Evolutionary conservation across 2,888 invertebrate species (phyloP).

Genomic region (Agrilus cyanescens): DNA sequence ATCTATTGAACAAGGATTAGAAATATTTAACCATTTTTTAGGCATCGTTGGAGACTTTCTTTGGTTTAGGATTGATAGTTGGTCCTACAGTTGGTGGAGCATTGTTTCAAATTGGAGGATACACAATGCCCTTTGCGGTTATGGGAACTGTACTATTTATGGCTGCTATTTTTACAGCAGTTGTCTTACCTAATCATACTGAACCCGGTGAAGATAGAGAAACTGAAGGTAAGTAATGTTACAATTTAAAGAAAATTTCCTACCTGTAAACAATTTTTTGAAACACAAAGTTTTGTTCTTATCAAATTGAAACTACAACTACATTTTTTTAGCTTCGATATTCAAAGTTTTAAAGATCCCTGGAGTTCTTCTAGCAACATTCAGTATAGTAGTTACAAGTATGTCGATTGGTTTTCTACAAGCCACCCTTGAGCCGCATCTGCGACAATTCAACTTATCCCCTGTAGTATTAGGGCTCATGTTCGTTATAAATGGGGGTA

Average conservation of each 20-base stretch:
- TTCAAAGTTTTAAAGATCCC: constrained; percentile 56
- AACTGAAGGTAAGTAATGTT: constrained; percentile 44
- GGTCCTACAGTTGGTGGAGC: constrained; percentile 86
- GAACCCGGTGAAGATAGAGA: constrained; percentile 45
- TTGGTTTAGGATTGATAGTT: constrained; percentile 75
- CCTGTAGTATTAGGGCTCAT: constrained; percentile 63
- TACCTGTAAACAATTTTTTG: too few species aligned
- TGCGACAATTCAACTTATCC: constrained; percentile 58
- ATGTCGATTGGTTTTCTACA: constrained; percentile 79
- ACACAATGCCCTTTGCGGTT: constrained; percentile 68
- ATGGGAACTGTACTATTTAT: constrained; percentile 63
- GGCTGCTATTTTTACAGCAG: constrained; percentile 62
- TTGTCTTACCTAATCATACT: constrained; percentile 53
- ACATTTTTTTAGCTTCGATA: constrained; percentile 45
- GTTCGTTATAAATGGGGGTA: constrained; percentile 74
- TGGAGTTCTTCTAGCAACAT: constrained; percentile 57
- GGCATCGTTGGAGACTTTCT: constrained; percentile 79
- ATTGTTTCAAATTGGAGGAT: constrained; percentile 68
- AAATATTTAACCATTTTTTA: constrained; percentile 22
- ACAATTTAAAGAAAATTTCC: neutral
- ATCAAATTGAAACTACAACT: constrained; percentile 1
- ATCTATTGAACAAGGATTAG: neutral
- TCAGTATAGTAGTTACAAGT: constrained; percentile 64
- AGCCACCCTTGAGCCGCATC: constrained; percentile 79
- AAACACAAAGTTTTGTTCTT: too few species aligned